Base-by-base conservation (phyloP, 2,888 invertebrate species). In the Euplagia quadripunctaria region DNA sequence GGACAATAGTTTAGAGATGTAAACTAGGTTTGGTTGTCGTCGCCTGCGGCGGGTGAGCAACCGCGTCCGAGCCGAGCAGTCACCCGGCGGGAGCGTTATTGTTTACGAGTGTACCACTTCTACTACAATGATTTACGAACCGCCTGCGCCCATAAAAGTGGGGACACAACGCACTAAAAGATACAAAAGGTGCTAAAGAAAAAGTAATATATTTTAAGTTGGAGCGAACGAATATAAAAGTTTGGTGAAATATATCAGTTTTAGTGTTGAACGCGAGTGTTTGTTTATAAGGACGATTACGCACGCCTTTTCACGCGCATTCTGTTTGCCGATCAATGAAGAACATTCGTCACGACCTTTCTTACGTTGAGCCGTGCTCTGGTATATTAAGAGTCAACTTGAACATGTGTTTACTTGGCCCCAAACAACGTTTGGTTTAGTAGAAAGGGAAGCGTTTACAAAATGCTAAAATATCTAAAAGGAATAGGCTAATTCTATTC, bases 131-230 rank as follows among this genome's bases (percentile, higher is more conserved):
- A 96, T 96, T 96, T 95, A 95, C 93, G 94, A 92, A 93, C 94
- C 90, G 92, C 89, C 92, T 93, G 92, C 91, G 86, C 89, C 89
- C 94, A 94, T 95, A 95, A 96, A 96, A 94, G 91, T 89, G 91
- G 93, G 94, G 95, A 94, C 94, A 94, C 94, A 94, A 93, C 92
- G 92, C 91, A 94, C 94, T 94, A 94, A 95, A 95, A 96, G 93
- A 94, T 93, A 95, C 95, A 95, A 96, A 96, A 95, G 95, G 95
- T 95, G 94, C 94, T 96, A 94, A 94, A 95, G 94, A 95, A 95
- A 92, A 94, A 92, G 94, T 94, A 93, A 95, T 94, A 95, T 95
- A 94, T 95, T 95, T 93, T 89, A 94, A 94, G 94, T 94, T 92
- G 88, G 91, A 93, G 90, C 89, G 92, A 93, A 94, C 92, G 92